A percentile compares a stretch with the other conserved stretches of the same genome.
phyloP scores from a whole-genome alignment of 2,797 vertebrate genomes.

The Takifugu ocellatus region DNA sequence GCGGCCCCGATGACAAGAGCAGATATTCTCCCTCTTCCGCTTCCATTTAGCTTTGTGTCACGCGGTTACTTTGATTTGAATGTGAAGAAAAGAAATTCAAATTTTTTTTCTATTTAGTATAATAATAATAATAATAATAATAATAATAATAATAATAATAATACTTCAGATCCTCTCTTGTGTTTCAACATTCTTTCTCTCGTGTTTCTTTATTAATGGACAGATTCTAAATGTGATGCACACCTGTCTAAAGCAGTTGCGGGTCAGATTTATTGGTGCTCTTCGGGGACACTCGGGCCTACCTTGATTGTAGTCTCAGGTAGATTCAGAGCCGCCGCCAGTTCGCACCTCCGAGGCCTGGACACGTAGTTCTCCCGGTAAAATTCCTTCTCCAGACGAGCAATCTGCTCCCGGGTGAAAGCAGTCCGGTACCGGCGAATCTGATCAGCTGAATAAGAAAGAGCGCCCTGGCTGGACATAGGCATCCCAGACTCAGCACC shows the following conservation, averaged over 20 bases:
- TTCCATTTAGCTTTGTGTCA: not conserved
- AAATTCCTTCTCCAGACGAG: constrained; percentile 95
- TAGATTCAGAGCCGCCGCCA: constrained; percentile 93
- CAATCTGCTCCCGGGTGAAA: constrained; percentile 96
- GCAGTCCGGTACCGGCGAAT: constrained; percentile 96
- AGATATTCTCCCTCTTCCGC: constrained; percentile 8
- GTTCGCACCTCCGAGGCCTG: constrained; percentile 91
- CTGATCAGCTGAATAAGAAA: constrained; percentile 91
- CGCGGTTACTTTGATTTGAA: not conserved
- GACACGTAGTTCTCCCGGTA: constrained; percentile 98
- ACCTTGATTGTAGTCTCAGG: constrained; percentile 99
- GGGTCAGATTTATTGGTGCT: constrained; percentile 5
- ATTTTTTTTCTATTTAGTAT: not conserved
- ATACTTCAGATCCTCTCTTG: not conserved
- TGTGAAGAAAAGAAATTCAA: not conserved
- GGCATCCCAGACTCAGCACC: constrained; percentile 68
- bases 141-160: not conserved
- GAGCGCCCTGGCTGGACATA: constrained; percentile 76
- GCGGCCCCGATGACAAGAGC: constrained; percentile 10
- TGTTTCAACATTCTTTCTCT: too few species aligned
- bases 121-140: not conserved
- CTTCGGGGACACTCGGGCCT: not conserved
- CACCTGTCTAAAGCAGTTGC: too few species aligned
- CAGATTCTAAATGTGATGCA: too few species aligned
- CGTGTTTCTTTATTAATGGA: not conserved